These are phyloP conservation scores for Lasioglossum oenotherae DNA, from an alignment of 2,888 invertebrate species.

Conservation along the genomic window DNA sequence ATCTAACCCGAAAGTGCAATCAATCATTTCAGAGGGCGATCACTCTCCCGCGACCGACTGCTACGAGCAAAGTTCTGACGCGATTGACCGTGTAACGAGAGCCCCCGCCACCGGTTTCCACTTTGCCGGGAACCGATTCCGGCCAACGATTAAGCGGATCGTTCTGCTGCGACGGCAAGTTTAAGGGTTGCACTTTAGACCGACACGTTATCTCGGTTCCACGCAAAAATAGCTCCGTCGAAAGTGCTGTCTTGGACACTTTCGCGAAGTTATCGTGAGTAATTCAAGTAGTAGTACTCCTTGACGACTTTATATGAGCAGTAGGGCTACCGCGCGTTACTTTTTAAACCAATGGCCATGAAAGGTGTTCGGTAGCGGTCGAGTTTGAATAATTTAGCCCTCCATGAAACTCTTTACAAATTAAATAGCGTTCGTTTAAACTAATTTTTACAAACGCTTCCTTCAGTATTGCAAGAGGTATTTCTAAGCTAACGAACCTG, in stretches of 20 bases:
- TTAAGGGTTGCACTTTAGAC: neutral
- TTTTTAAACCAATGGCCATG: too few species aligned
- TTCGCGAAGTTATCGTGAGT: neutral
- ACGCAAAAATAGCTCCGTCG: neutral
- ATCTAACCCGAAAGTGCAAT: slow-evolving; percentile 35
- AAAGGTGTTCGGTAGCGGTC: too few species aligned
- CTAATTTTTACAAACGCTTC: too few species aligned
- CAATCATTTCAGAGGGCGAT: slow-evolving; percentile 44
- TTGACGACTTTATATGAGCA: neutral
- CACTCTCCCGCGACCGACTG: neutral
- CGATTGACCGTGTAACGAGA: slow-evolving; percentile 33
- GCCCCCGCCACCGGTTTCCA: neutral
- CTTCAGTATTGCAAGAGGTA: too few species aligned
- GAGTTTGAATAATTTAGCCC: too few species aligned
- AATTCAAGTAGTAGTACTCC: neutral
- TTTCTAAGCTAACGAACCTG: too few species aligned
- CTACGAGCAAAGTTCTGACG: slow-evolving; percentile 26
- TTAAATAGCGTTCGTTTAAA: too few species aligned
- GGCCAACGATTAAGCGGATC: neutral
- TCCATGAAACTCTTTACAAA: too few species aligned
- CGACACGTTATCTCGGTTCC: neutral
- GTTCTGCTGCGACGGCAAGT: neutral
- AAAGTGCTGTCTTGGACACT: neutral
- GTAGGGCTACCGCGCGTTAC: too few species aligned
- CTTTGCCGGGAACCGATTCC: neutral